Base-by-base conservation (phyloP, 2,888 invertebrate genomes). In the Aelia acuminata region DNA sequence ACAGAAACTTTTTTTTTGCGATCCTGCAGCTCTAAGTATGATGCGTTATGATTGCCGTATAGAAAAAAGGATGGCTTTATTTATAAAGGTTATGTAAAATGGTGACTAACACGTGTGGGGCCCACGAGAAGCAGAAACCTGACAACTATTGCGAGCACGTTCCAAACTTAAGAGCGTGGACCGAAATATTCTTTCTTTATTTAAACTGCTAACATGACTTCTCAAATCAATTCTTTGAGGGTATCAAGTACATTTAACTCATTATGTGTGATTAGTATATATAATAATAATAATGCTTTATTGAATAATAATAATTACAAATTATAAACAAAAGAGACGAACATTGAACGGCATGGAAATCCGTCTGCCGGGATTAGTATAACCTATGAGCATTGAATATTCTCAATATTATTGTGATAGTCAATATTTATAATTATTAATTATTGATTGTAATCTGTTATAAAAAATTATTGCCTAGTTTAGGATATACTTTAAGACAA, bases 81-180 rank as follows among this genome's bases (percentile, higher is more conserved):
- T 35, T 70, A 70, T 20, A 18, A 70, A 0, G 0, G 63, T 35
- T 31, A 35, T 70, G 31, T 70, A 70, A n/a, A 70, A 70, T 70
- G 35, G 63, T 35, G 63, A 57, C 57, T 39, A n/a, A 8, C 80
- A 80, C 80, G 80, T 80, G 80, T n/a, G 3, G 7, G 8, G 0
- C 4, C n/a, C 80, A 80, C 80, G 80, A 80, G 80, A 43, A 80
- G 35, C 43, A 47, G 80, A 80, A 80, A 80, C 80, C 80, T 47
- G 43, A 80, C 80, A 80, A 80, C 22, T n/a, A 43, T n/a, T n/a
- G 43, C 22, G 10, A 13, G 43, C 80, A 80, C 80, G 80, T 80
- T 80, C 43, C 80, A 70, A 35, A 70, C 63, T 18, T 1, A 70
- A 70, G 35, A 70, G 35, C 63, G 63, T 70, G 63, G 63, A 35